Conservation (phyloP, 2,888 invertebrate genomes). For the Conops quadrifasciatus region DNA sequence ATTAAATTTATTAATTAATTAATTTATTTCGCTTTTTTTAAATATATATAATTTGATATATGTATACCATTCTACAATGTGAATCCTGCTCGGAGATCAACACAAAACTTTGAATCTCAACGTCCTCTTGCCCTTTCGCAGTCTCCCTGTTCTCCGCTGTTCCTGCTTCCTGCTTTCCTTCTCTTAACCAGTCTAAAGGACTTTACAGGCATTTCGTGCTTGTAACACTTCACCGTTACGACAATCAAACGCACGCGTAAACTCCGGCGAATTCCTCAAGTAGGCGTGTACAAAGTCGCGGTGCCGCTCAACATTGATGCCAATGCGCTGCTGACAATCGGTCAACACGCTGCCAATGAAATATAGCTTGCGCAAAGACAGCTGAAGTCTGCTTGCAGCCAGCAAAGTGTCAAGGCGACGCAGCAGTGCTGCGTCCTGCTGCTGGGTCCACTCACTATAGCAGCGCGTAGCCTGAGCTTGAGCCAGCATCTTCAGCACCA, state of each 20-base stretch:
- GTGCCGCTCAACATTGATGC: conserved; percentile 43
- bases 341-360: conserved; percentile 54
- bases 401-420: conserved; percentile 48
- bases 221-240: conserved; percentile 50
- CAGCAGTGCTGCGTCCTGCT: conserved; percentile 45
- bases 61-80: too few species aligned
- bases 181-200: conserved; percentile 33
- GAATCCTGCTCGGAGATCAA: not conserved
- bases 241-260: conserved; percentile 57
- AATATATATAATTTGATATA: too few species aligned
- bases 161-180: not conserved
- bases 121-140: not conserved
- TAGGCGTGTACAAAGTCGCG: conserved; percentile 52
- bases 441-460: conserved; percentile 51
- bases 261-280: conserved; percentile 55
- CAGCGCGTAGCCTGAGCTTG: conserved; percentile 50
- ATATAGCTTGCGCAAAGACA: conserved; percentile 53
- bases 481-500: conserved; percentile 53
- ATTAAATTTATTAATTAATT: too few species aligned
- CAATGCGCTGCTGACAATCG: conserved; percentile 50
- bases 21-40: too few species aligned
- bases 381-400: conserved; percentile 45
- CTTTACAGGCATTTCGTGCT: conserved; percentile 46
- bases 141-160: too few species aligned
- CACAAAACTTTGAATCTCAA: not conserved